phyloP scores from a whole-genome alignment of 2,888 invertebrate genomes.

The Heliconius aoede region DNA sequence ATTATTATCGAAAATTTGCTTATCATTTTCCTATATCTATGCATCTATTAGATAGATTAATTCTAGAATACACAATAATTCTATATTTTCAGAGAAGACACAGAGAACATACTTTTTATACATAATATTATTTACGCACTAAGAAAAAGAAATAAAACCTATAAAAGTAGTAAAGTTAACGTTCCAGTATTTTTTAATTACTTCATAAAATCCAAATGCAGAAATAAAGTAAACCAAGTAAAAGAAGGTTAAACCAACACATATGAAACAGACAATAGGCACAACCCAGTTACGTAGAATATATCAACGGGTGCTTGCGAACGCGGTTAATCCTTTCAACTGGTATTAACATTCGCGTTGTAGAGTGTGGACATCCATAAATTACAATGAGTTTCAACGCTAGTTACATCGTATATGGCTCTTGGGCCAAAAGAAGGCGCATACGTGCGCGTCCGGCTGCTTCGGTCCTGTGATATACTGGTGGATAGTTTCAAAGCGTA shows the following conservation, averaged over 20 bases:
- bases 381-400: slow-evolving; percentile 72
- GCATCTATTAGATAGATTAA: no score
- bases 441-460: slow-evolving; percentile 59
- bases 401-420: slow-evolving; percentile 53
- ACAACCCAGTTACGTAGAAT: slow-evolving; percentile 49
- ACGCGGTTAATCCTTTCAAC: slow-evolving; percentile 73
- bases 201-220: no score
- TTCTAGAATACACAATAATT: no score
- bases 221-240: background rate
- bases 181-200: no score
- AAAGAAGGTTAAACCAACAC: slow-evolving; percentile 16
- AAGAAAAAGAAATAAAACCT: no score
- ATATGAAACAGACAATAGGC: slow-evolving; percentile 32
- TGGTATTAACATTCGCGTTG: slow-evolving; percentile 68
- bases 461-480: slow-evolving; percentile 43
- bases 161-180: no score
- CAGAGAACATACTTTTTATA: no score
- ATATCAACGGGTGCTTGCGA: slow-evolving; percentile 45
- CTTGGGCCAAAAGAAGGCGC: slow-evolving; percentile 56
- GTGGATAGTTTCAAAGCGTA: slow-evolving; percentile 5
- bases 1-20: no score
- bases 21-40: no score
- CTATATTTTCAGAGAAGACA: no score
- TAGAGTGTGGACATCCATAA: slow-evolving; percentile 70
- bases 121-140: no score